phyloP scores from a whole-genome alignment of 2,797 vertebrate genomes.

The Apogon talboti region DNA sequence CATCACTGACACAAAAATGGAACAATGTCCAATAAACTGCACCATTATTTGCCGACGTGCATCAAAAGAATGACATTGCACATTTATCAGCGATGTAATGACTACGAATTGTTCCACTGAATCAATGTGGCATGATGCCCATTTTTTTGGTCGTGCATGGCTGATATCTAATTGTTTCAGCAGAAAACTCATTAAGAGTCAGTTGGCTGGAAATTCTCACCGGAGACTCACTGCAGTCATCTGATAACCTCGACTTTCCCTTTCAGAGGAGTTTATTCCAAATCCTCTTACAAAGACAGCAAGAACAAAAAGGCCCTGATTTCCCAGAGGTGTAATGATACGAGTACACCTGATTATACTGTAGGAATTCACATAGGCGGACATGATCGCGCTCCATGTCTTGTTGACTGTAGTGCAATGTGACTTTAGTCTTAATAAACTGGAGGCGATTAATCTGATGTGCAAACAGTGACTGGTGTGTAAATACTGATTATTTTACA shows the following conservation, averaged over 20 bases:
- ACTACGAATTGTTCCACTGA: slow-evolving; percentile 76
- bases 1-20: slow-evolving; percentile 17
- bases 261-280: slow-evolving; percentile 60
- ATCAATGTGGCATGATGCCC: slow-evolving; percentile 80
- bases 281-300: slow-evolving; percentile 59
- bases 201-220: slow-evolving; percentile 84
- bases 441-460: not conserved
- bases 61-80: slow-evolving; percentile 43
- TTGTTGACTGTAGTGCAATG: not conserved
- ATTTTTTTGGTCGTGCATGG: slow-evolving; percentile 80
- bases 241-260: slow-evolving; percentile 69
- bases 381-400: not conserved
- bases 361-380: slow-evolving; percentile 26
- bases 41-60: slow-evolving; percentile 22
- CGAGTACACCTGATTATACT: slow-evolving; percentile 50
- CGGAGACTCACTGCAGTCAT: slow-evolving; percentile 76
- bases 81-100: slow-evolving; percentile 51
- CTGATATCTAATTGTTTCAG: slow-evolving; percentile 87
- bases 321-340: slow-evolving; percentile 70
- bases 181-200: slow-evolving; percentile 88
- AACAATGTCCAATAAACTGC: slow-evolving; percentile 19
- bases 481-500: not conserved
- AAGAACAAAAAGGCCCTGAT: slow-evolving; percentile 68
- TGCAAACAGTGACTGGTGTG: not conserved
- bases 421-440: slow-evolving; percentile 22